Percentiles rank a stretch among this genome's conserved stretches.
Conservation (phyloP, 2,797 vertebrate species). For the Gambelia wislizenii region DNA sequence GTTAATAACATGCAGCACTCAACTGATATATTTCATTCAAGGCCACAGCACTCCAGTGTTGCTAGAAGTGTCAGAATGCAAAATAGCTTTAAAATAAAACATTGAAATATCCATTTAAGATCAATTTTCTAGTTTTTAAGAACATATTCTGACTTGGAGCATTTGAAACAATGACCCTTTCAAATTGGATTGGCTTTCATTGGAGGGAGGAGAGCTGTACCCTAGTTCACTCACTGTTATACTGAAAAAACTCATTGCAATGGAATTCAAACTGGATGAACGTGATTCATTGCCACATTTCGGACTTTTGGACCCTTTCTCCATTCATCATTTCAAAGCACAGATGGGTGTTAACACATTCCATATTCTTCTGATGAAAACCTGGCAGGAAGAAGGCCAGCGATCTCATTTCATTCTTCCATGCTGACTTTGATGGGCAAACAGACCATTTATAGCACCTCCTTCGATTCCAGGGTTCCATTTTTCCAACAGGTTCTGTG, state of each 20-base stretch:
- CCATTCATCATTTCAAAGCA: not conserved
- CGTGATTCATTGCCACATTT: not conserved
- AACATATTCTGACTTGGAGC: too few species aligned
- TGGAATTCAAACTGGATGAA: not conserved
- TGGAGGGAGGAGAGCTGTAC: not conserved
- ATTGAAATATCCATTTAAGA: too few species aligned
- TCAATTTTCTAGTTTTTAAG: not conserved
- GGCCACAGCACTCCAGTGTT: not conserved
- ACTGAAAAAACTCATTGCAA: not conserved
- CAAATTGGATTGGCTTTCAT: not conserved
- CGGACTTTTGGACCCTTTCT: not conserved
- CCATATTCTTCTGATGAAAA: not conserved
- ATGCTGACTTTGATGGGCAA: not conserved
- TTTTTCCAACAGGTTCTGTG: constrained; percentile 6
- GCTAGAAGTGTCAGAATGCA: not conserved
- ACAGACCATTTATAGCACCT: not conserved
- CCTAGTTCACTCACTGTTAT: too few species aligned
- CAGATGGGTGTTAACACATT: not conserved
- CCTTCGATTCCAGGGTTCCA: not conserved
- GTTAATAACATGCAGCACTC: not conserved
- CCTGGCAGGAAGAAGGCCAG: not conserved
- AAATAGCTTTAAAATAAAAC: too few species aligned
- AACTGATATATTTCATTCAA: not conserved
- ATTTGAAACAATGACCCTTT: not conserved
- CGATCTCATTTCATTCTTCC: not conserved